Conservation (phyloP, 2,888 invertebrate genomes). For the Cordylochernes scorpioides region DNA sequence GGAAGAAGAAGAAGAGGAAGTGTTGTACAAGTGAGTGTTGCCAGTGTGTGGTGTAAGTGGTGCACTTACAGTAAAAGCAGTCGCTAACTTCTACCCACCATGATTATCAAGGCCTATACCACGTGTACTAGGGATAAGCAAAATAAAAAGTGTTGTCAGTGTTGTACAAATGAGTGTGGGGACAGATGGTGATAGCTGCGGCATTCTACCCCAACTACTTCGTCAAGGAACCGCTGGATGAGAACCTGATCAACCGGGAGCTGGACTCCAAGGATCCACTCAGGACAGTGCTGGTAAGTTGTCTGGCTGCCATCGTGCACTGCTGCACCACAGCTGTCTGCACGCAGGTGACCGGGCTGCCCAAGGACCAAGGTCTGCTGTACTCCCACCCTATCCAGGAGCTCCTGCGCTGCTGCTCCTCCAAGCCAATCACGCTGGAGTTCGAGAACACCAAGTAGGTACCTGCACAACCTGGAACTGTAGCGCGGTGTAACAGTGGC, state of each 20-base stretch:
- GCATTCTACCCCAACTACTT: conserved; percentile 87
- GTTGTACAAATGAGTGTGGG: too few species aligned
- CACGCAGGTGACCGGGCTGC: conserved; percentile 20
- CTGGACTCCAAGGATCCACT: conserved; percentile 47
- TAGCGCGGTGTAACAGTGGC: neutral
- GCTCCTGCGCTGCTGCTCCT: conserved; percentile 5
- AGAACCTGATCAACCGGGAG: conserved; percentile 35
- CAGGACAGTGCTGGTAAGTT: conserved; percentile 36
- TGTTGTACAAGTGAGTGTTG: too few species aligned
- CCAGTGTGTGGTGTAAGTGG: too few species aligned
- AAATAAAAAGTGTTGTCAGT: too few species aligned
- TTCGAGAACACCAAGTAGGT: conserved; percentile 10
- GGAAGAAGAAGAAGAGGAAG: too few species aligned
- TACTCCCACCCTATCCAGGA: conserved; percentile 16
- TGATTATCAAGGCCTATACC: too few species aligned
- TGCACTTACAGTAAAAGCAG: too few species aligned
- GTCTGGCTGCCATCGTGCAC: neutral
- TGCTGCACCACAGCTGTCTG: neutral
- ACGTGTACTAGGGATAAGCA: too few species aligned
- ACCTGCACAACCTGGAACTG: too few species aligned
- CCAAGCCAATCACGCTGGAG: conserved; percentile 29
- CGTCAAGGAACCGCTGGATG: conserved; percentile 33
- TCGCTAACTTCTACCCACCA: too few species aligned
- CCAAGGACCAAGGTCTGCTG: conserved; percentile 20
- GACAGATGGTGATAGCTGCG: conserved; percentile 44